Percentiles rank a stretch among this genome's conserved stretches.
phyloP scores from a whole-genome alignment of 1,140 invertebrate genomes.

The Vanessa atalanta region DNA sequence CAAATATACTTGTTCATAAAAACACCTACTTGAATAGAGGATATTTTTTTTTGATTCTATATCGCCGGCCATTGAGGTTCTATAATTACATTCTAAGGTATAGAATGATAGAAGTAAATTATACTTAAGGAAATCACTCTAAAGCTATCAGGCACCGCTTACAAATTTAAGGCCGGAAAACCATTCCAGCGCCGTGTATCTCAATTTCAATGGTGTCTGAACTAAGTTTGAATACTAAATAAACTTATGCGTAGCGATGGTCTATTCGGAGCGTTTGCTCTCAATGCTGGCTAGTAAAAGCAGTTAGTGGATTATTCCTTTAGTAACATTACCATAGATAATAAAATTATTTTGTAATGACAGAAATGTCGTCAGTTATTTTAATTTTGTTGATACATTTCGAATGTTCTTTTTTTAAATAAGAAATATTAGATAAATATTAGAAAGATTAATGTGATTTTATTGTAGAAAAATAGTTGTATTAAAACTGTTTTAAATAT shows the following conservation, averaged over 20 bases:
- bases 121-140: slow-evolving; percentile 4
- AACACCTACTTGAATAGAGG: no score
- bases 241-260: slow-evolving; percentile 33
- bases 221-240: slow-evolving; percentile 43
- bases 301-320: background rate
- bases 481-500: no score
- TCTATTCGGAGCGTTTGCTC: slow-evolving; percentile 22
- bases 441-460: no score
- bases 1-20: no score
- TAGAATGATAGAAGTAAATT: slow-evolving; percentile 3
- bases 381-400: no score
- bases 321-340: no score
- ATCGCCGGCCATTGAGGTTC: background rate
- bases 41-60: no score
- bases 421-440: background rate
- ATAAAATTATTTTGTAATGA: no score
- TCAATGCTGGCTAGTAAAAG: slow-evolving; percentile 6
- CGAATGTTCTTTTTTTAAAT: background rate
- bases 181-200: slow-evolving; percentile 40
- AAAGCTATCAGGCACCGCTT: slow-evolving; percentile 31
- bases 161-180: slow-evolving; percentile 37
- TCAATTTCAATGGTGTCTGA: slow-evolving; percentile 43
- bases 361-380: no score
- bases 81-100: no score
- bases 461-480: no score